These are phyloP conservation scores for Sinosuthora webbiana DNA, from an alignment of 2,113 vertebrate species.

Conservation along the genomic window DNA sequence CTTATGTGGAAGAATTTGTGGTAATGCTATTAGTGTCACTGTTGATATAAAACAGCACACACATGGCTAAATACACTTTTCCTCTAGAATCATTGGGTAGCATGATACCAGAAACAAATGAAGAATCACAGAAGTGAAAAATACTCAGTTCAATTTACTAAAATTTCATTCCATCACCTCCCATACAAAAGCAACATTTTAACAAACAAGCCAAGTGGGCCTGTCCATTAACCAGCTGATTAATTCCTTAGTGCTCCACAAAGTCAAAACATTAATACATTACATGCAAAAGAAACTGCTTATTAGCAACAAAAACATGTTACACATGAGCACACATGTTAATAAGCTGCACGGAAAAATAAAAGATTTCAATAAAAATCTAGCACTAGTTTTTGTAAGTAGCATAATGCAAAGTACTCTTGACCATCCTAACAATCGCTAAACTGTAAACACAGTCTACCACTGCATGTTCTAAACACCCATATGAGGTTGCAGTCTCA, in stretches of 20 bases:
- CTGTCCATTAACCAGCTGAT: not conserved
- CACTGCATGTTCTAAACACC: not conserved
- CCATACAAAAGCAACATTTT: not conserved
- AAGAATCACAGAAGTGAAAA: not conserved
- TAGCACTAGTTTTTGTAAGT: not conserved
- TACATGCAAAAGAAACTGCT: not conserved
- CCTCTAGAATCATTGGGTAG: not conserved
- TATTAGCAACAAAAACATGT: not conserved
- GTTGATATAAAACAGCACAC: not conserved
- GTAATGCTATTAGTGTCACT: constrained; percentile 18
- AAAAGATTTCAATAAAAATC: not conserved
- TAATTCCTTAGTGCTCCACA: not conserved
- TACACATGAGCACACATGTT: not conserved
- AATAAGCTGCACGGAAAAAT: not conserved
- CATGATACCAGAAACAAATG: not conserved
- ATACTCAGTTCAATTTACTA: not conserved
- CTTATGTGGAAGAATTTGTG: not conserved
- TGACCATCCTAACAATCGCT: not conserved
- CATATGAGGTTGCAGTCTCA: not conserved
- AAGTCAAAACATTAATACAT: not conserved
- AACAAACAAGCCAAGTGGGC: not conserved
- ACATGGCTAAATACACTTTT: not conserved
- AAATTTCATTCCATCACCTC: not conserved
- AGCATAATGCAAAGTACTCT: not conserved
- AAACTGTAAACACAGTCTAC: not conserved